Evolutionary conservation across 2,113 vertebrate species (phyloP), one percentile per base, ranked within the genome.

Genomic region (Lucifuga dentata): DNA sequence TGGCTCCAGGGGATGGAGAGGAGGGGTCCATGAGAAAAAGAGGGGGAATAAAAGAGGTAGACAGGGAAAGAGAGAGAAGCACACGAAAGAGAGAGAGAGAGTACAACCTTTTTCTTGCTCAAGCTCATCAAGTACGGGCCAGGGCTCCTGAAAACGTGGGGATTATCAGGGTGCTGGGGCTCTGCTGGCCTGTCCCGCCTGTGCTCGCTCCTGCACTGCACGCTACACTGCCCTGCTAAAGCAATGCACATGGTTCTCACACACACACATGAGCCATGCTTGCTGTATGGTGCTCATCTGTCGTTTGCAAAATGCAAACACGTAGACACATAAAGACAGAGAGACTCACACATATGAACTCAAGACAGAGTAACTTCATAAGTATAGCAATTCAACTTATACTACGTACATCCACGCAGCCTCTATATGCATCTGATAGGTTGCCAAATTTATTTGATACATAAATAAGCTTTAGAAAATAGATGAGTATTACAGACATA

Each of bases 121-220:
- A 97, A 96, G 93, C 96, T 92, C 95, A 98, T 99, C 96, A 98
- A 95, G 94, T 96, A 96, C 94, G 95, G 96, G 94, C 97, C 97
- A 99, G 91, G 96, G 95, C 95, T 95, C 87, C 93, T 98, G 96
- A 99, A 99, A 98, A 97, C 95, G 94, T 79, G 90, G 90, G 95
- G 96, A 98, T 98, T 99, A 99, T 92, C 94, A 93, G 93, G 89
- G 94, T 92, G 89, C 94, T 77, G 73, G 74, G 80, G 81, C 79
- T 83, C 83, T 24, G 8, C 86, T 78, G 78, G 85, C 70, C 85
- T 21, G 64, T 91, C 94, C 93, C 90, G 93, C 93, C 90, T 89
- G 93, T 93, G 91, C 92, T 92, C 93, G 80, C 91, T 89, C 90
- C 93, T 94, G 93, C 88, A 91, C 93, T 94, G 90, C 94, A 95